A percentile compares a stretch with the other conserved stretches of the same genome.
These are phyloP conservation scores for Merluccius polli DNA, from an alignment of 2,797 vertebrate species.

Conservation along the genomic window DNA sequence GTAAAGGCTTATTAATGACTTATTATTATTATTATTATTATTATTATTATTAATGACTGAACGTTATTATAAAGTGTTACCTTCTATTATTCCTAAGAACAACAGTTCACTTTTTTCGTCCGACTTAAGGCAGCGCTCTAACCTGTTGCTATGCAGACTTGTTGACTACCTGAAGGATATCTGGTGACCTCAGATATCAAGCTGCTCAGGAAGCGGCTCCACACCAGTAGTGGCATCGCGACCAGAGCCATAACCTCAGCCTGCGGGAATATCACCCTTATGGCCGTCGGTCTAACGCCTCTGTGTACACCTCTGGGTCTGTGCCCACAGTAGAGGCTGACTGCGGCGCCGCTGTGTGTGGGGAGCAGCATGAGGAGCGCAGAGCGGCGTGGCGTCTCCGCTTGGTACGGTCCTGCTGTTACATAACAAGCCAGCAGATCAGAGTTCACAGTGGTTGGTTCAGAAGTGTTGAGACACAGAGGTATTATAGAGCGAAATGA, in stretches of 20 bases:
- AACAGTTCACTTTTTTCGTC: neutral
- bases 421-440: slow-evolving; percentile 37
- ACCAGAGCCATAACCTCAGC: neutral
- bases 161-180: neutral
- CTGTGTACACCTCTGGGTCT: no score
- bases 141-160: neutral
- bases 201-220: neutral
- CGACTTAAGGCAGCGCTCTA: neutral
- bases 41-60: no score
- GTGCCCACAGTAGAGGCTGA: neutral
- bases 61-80: no score
- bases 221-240: neutral
- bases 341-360: no score
- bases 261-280: neutral
- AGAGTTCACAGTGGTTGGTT: slow-evolving; percentile 21
- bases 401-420: slow-evolving; percentile 5
- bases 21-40: no score
- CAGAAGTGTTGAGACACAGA: slow-evolving; percentile 35
- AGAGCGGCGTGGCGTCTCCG: neutral
- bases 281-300: neutral
- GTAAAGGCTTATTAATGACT: no score
- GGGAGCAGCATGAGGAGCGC: neutral
- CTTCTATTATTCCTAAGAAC: no score
- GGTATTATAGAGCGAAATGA: slow-evolving; percentile 28
- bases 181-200: neutral